Base-by-base conservation (phyloP, 2,888 invertebrate species). In the Apamea epomidion region DNA sequence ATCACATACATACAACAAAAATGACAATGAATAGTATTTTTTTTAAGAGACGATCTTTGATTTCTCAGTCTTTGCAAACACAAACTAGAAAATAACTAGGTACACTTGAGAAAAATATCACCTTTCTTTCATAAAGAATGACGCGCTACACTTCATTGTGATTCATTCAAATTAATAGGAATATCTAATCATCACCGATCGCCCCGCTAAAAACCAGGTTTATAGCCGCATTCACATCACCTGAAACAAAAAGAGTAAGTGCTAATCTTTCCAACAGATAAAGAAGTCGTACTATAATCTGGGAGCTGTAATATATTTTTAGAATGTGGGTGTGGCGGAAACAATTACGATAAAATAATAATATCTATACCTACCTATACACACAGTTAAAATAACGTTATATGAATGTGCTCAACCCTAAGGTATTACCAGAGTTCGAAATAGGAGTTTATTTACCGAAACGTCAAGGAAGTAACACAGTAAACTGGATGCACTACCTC, bases 221-320 rank as follows among this genome's bases (percentile, higher is more conserved):
- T 79, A 99, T 98, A 29, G 99, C 99, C 37, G 98, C 98, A 92
- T 99, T 99, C 6, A 99, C 98, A 93, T 99, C 98, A 76, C 99
- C 99, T 97, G 94, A 21, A 94, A 95, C 71, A 70, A 68, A 68
- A 68, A 21, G 5, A 71, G 21, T 42, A 62, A 54, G 16, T 68
- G n/a, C 18, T 83, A 32, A 54, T 51, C 1, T 74, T 80, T 75
- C 18, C 12, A 76, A 67, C 76, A 51, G 32, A 67, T 37, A 54
- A 54, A 25, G 10, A 29, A 69, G 12, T 45, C 10, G 5, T n/a
- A n/a, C 48, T 5, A 54, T 45, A 64, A 62, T 45, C 21, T 25
- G 51, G n/a, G 21, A n/a, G 8, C 18, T 78, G 21, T 45, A 29
- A 62, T 7, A 32, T 32, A 14, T 76, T 37, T 76, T 60, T 12